Conservation (phyloP, 2,888 invertebrate species). For the Campoplex nolae region DNA sequence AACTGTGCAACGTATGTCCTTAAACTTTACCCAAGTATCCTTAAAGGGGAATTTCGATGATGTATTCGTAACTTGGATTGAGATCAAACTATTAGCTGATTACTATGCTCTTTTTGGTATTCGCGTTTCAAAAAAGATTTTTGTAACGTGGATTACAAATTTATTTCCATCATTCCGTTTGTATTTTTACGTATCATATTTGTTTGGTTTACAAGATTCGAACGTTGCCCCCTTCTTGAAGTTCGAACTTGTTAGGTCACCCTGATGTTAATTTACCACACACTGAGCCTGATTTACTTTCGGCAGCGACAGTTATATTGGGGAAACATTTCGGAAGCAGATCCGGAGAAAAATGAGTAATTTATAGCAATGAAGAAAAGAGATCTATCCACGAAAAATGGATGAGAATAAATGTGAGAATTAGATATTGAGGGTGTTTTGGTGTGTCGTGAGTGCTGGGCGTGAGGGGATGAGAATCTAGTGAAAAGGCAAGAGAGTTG, state of each 20-base stretch:
- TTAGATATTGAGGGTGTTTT: slow-evolving; percentile 55
- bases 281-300: neutral
- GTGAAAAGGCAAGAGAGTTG: slow-evolving; percentile 20
- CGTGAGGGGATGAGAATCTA: slow-evolving; percentile 38
- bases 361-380: neutral
- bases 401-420: neutral
- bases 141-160: too few relatives aligned
- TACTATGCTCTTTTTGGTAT: neutral
- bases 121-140: too few relatives aligned
- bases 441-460: slow-evolving; percentile 57
- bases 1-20: neutral
- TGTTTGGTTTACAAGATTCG: neutral
- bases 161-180: too few relatives aligned
- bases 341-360: neutral
- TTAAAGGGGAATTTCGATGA: too few relatives aligned
- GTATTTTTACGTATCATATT: too few relatives aligned
- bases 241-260: neutral
- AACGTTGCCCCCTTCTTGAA: neutral
- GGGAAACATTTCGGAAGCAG: neutral
- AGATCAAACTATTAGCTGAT: too few relatives aligned
- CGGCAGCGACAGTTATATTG: neutral
- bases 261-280: neutral
- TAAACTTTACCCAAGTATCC: neutral
- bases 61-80: too few relatives aligned
- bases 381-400: neutral